phyloP scores from a whole-genome alignment of 2,797 vertebrate genomes.

The Mus minutoides region DNA sequence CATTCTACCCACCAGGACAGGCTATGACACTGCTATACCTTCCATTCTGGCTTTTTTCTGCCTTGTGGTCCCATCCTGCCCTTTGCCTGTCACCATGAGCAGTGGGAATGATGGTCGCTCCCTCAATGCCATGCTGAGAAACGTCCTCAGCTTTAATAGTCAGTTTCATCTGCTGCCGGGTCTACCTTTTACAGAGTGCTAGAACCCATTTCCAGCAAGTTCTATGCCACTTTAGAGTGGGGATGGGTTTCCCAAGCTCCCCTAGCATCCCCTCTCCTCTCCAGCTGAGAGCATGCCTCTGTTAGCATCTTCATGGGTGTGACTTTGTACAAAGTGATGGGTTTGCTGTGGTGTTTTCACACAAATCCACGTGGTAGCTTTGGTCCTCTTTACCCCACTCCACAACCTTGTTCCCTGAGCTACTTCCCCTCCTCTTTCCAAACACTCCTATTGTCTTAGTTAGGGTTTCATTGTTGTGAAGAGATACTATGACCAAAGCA shows the following conservation, averaged over 20 bases:
- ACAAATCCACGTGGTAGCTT: neutral
- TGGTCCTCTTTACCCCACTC: neutral
- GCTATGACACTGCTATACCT: neutral
- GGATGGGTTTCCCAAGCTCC: neutral
- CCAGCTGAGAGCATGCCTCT: neutral
- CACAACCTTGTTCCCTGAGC: neutral
- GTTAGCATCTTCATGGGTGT: neutral
- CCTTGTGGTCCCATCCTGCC: neutral
- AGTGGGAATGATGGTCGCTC: neutral
- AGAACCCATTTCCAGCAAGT: neutral
- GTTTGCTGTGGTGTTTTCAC: neutral
- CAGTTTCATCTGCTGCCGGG: accelerated
- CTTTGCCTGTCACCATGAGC: neutral
- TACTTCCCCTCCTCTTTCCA: neutral
- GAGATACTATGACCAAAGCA: neutral
- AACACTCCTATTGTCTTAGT: neutral
- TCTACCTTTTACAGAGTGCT: neutral
- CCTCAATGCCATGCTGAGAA: neutral
- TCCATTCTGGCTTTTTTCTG: neutral
- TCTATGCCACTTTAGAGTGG: neutral
- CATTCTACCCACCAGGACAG: neutral
- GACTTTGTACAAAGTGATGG: neutral
- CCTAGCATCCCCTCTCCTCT: accelerated
- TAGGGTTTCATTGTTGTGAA: neutral
- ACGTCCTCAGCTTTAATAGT: neutral